Evolutionary conservation across 2,797 vertebrate species (phyloP).

Genomic region (Hapalemur alaotrensis): DNA sequence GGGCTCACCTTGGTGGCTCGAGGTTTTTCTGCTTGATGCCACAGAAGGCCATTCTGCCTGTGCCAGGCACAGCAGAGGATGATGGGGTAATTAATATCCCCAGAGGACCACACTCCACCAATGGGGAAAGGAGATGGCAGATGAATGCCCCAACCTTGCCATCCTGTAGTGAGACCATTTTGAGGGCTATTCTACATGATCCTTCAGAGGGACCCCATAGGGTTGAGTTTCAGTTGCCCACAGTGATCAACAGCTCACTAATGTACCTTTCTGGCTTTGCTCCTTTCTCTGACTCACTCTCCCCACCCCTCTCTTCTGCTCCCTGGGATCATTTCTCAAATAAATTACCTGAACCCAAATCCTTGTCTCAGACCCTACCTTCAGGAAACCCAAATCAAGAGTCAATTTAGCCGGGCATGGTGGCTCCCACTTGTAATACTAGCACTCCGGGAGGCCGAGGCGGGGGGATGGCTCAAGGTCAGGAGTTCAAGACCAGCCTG

Average conservation of each 20-base stretch:
- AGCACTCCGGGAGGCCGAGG: no score
- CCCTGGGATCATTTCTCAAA: background rate
- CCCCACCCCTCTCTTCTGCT: background rate
- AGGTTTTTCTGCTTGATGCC: background rate
- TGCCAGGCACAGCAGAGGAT: background rate
- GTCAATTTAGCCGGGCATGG: background rate
- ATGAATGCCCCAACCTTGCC: background rate
- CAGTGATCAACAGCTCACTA: background rate
- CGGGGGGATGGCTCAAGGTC: no score
- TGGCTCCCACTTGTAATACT: no score
- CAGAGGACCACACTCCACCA: background rate
- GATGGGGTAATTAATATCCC: background rate
- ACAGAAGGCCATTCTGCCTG: background rate
- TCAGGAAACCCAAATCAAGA: background rate
- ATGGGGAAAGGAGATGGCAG: background rate
- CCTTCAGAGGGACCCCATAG: background rate
- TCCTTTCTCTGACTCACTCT: background rate
- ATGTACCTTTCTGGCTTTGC: background rate
- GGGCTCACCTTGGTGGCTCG: background rate
- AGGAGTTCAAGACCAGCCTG: no score
- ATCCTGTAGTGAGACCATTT: background rate
- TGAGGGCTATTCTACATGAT: background rate
- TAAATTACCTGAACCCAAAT: background rate
- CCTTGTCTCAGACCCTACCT: background rate
- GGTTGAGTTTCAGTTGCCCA: background rate